A percentile compares a stretch with the other conserved stretches of the same genome.
These are phyloP conservation scores for Eurystomus glaucurus DNA, from an alignment of 2,797 vertebrate genomes.

Conservation along the genomic window DNA sequence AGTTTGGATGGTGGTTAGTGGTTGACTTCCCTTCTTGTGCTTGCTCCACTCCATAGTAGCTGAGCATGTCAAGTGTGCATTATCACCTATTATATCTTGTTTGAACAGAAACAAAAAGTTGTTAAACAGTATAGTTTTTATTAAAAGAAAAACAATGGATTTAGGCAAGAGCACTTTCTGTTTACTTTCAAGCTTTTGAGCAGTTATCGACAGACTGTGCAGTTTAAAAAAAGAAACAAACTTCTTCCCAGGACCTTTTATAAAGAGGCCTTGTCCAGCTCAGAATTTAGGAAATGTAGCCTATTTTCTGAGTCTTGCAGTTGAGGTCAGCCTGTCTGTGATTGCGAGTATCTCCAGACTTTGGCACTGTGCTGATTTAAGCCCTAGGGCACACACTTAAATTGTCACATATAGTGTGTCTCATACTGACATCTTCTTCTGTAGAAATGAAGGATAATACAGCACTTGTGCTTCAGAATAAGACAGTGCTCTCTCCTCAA, in stretches of 20 bases:
- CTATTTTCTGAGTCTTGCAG: constrained; percentile 45
- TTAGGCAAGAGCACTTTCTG: neutral
- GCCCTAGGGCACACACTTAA: constrained; percentile 77
- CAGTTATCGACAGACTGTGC: constrained; percentile 22
- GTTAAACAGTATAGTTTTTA: neutral
- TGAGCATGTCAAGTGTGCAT: neutral
- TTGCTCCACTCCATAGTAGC: neutral
- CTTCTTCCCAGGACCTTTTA: constrained; percentile 68
- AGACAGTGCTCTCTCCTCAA: constrained; percentile 62
- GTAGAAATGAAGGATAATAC: constrained; percentile 71
- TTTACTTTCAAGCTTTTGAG: constrained; percentile 41
- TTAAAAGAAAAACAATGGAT: neutral
- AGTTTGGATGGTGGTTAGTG: neutral
- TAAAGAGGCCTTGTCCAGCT: constrained; percentile 70
- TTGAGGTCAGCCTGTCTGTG: constrained; percentile 71
- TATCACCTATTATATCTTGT: neutral
- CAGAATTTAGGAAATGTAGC: constrained; percentile 62
- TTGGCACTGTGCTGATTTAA: constrained; percentile 61
- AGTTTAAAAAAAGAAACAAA: constrained; percentile 57
- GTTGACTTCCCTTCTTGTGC: neutral
- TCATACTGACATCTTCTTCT: constrained; percentile 74
- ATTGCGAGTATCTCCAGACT: constrained; percentile 61
- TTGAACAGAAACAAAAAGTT: neutral
- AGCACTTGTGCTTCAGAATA: constrained; percentile 66
- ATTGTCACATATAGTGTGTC: constrained; percentile 75